Evolutionary conservation across 30 jellyfish, hydroid and myxozoan genomes (phyloP).

Genomic region (Chironex yamaguchii): DNA sequence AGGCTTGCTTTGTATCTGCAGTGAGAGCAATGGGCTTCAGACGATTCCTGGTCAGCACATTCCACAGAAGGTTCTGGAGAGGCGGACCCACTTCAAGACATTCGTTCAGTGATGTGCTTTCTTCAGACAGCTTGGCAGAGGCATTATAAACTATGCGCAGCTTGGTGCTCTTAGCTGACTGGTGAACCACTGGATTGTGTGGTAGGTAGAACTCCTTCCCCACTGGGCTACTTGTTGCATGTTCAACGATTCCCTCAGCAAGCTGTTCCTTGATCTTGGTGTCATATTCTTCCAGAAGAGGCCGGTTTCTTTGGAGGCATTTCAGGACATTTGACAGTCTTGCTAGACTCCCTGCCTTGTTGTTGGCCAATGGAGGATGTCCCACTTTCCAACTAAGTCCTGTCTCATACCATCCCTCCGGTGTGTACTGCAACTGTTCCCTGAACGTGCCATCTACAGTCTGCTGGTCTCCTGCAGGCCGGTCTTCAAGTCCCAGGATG

Average conservation of each 20-base stretch:
- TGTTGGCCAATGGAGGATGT: constrained; percentile 41
- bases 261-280: constrained; percentile 64
- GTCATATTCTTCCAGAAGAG: constrained; percentile 48
- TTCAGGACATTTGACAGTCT: constrained; percentile 38
- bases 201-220: constrained; percentile 61
- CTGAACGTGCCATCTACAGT: constrained; percentile 10
- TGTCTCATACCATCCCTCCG: constrained; percentile 74
- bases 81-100: constrained; percentile 88
- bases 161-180: constrained; percentile 65
- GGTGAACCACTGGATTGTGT: constrained; percentile 62
- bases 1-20: constrained; percentile 46
- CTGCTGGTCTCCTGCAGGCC: not conserved
- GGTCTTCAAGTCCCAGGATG: constrained; percentile 26
- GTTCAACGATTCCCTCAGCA: constrained; percentile 64
- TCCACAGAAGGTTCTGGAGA: constrained; percentile 50
- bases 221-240: constrained; percentile 17
- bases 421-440: constrained; percentile 14
- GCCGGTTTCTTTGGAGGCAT: constrained; percentile 65
- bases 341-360: constrained; percentile 75
- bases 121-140: constrained; percentile 58
- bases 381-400: constrained; percentile 69
- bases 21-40: constrained; percentile 23
- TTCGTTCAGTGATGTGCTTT: constrained; percentile 71
- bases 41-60: constrained; percentile 55
- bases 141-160: constrained; percentile 68